A percentile compares a stretch with the other conserved stretches of the same genome.
Conservation (phyloP, 2,888 invertebrate genomes). For the Exephanes ischioxanthus region DNA sequence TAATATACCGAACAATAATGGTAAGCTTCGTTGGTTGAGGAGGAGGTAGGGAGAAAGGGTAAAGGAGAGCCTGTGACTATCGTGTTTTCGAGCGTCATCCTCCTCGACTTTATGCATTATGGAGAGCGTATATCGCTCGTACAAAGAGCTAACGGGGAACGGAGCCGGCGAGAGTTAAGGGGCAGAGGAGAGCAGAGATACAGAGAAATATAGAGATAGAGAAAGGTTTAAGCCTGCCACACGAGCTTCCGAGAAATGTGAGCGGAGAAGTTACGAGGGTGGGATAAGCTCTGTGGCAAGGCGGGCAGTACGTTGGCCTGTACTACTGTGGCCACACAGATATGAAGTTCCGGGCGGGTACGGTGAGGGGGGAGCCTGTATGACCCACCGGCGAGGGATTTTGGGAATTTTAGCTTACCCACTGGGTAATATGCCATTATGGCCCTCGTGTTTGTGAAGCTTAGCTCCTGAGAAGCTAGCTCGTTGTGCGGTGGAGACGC, state of each 20-base stretch:
- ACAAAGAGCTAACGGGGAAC: constrained; percentile 38
- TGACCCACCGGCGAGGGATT: background rate
- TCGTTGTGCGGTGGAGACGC: background rate
- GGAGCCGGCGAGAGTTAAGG: background rate
- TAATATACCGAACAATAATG: constrained; percentile 13
- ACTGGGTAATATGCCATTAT: constrained; percentile 21
- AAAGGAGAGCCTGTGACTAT: constrained; percentile 7
- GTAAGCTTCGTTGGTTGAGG: background rate
- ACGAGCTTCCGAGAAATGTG: constrained; percentile 63
- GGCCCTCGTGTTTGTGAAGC: background rate
- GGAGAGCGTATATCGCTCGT: constrained; percentile 39
- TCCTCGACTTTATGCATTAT: constrained; percentile 59
- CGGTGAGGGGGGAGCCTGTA: background rate
- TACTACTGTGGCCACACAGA: constrained; percentile 58
- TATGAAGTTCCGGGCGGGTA: background rate
- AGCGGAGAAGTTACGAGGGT: constrained; percentile 66
- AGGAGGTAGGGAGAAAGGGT: background rate
- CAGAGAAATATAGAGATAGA: constrained; percentile 52
- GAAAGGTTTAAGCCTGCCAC: constrained; percentile 59
- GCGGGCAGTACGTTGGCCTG: constrained; percentile 51
- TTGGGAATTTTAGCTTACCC: constrained; percentile 41
- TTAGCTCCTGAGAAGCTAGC: background rate
- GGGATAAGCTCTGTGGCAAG: constrained; percentile 65
- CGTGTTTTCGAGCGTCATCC: constrained; percentile 30
- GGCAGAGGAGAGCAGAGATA: constrained; percentile 11